Conservation (phyloP, 1,140 invertebrate species). For the Psilanteris sp. region DNA sequence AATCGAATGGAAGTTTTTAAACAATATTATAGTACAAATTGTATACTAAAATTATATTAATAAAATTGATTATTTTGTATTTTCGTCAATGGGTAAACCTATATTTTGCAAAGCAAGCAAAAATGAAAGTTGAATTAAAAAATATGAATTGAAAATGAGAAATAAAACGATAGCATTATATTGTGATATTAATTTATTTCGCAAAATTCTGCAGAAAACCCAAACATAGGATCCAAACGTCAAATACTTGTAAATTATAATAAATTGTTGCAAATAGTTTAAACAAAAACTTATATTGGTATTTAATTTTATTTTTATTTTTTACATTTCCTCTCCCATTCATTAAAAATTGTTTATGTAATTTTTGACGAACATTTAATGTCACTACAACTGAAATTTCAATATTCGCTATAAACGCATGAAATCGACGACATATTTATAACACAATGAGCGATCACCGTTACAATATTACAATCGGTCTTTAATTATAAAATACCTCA, state of each 20-base stretch:
- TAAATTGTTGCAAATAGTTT: slow-evolving; percentile 53
- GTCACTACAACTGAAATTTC: slow-evolving; percentile 55
- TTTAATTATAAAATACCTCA: slow-evolving; percentile 63
- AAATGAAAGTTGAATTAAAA: background rate
- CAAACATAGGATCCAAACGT: slow-evolving; percentile 58
- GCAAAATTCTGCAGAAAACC: slow-evolving; percentile 56
- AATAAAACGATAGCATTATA: slow-evolving; percentile 8
- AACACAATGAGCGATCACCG: slow-evolving; percentile 57
- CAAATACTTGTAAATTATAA: slow-evolving; percentile 59
- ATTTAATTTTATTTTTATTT: slow-evolving; percentile 56
- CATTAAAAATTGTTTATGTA: slow-evolving; percentile 58
- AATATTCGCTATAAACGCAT: slow-evolving; percentile 59
- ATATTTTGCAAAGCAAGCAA: too few relatives aligned
- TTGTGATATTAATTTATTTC: slow-evolving; percentile 63
- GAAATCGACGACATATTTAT: slow-evolving; percentile 50
- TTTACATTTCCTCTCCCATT: slow-evolving; percentile 54
- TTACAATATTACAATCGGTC: slow-evolving; percentile 60
- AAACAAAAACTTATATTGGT: slow-evolving; percentile 55
- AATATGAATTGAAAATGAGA: background rate
- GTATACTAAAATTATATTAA: too few relatives aligned
- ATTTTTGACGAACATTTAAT: slow-evolving; percentile 60
- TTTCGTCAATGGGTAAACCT: too few relatives aligned
- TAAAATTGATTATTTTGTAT: too few relatives aligned
- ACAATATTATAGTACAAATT: too few relatives aligned
- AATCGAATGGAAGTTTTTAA: too few relatives aligned